phyloP scores from a whole-genome alignment of 2,888 invertebrate species.

The Coremacera marginata region DNA sequence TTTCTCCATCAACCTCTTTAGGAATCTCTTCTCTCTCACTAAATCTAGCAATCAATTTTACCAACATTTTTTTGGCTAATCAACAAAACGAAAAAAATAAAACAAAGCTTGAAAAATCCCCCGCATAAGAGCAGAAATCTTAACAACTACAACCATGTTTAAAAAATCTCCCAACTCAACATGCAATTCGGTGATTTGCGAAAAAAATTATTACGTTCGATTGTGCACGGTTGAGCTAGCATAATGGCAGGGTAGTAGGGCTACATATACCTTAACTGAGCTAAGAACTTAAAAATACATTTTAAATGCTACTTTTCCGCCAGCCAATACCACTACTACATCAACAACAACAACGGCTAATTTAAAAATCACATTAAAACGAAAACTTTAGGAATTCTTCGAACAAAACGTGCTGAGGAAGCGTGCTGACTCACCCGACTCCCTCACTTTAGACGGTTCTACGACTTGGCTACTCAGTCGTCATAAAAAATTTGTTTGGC shows the following conservation, averaged over 20 bases:
- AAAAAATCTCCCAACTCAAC: conserved; percentile 16
- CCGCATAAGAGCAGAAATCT: neutral
- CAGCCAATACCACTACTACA: neutral
- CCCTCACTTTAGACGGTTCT: neutral
- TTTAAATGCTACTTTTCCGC: conserved; percentile 8
- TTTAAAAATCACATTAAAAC: conserved; percentile 25
- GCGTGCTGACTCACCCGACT: neutral
- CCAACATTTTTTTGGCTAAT: too few species aligned
- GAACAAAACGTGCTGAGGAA: conserved; percentile 8
- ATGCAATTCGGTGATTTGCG: conserved; percentile 30
- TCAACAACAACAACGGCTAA: conserved; percentile 17
- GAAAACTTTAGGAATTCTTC: conserved; percentile 9
- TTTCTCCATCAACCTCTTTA: too few species aligned
- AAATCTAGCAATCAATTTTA: too few species aligned
- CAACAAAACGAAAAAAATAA: neutral
- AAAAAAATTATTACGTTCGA: conserved; percentile 10
- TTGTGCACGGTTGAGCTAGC: neutral
- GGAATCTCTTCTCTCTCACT: too few species aligned
- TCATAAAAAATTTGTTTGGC: conserved; percentile 17
- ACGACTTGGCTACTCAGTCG: neutral
- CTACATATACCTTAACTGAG: neutral
- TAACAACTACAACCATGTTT: neutral
- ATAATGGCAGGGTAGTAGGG: neutral
- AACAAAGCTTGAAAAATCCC: conserved; percentile 2
- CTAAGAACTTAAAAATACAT: conserved; percentile 10